phyloP scores from a whole-genome alignment of 2,888 invertebrate species.

The Zelleria hepariella region DNA sequence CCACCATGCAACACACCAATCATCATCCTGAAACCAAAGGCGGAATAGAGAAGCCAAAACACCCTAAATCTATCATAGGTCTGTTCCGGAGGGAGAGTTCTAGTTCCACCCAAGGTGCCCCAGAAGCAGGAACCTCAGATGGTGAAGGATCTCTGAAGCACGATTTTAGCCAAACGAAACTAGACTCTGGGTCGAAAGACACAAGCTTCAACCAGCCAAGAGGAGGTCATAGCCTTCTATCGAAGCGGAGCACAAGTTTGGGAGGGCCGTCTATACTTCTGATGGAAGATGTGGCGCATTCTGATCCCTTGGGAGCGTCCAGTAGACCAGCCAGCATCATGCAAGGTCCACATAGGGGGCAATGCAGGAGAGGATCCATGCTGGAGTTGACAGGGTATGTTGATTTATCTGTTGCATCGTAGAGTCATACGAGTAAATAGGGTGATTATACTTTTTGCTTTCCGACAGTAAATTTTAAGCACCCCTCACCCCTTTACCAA shows the following conservation, averaged over 20 bases:
- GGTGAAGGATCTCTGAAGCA: constrained; percentile 50
- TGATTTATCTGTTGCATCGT: not conserved
- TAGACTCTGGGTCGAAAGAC: constrained; percentile 52
- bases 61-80: constrained; percentile 89
- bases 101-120: constrained; percentile 76
- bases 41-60: constrained; percentile 89
- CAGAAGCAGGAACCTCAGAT: constrained; percentile 69
- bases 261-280: constrained; percentile 69
- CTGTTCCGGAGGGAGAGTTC: constrained; percentile 88
- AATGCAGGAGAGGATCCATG: constrained; percentile 85
- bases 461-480: no score
- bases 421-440: not conserved
- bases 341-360: constrained; percentile 74
- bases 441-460: no score
- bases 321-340: constrained; percentile 71
- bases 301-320: constrained; percentile 76
- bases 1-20: constrained; percentile 17
- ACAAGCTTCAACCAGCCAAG: constrained; percentile 31
- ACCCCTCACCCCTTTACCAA: no score
- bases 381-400: constrained; percentile 84
- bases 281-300: constrained; percentile 74
- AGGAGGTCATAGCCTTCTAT: constrained; percentile 51
- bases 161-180: constrained; percentile 51
- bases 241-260: constrained; percentile 59
- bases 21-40: constrained; percentile 57